These are phyloP conservation scores for Ptychochromis oligacanthus DNA, from an alignment of 2,113 vertebrate genomes.

Conservation along the genomic window DNA sequence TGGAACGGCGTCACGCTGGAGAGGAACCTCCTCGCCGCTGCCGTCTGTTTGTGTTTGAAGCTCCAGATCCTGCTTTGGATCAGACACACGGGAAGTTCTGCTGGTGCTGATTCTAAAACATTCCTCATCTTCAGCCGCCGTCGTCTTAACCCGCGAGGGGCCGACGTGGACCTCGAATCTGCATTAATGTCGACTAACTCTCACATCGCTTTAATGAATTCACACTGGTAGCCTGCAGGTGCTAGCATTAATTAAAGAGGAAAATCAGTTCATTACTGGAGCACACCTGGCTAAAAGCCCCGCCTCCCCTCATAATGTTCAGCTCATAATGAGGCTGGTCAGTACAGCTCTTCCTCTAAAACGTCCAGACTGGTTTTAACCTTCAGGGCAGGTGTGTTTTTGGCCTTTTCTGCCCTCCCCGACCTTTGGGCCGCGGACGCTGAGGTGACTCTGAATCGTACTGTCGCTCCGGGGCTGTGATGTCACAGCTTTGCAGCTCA, in stretches of 20 bases:
- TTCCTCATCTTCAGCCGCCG: neutral
- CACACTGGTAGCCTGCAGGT: neutral
- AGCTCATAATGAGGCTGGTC: no score
- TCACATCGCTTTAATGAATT: neutral
- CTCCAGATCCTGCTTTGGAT: neutral
- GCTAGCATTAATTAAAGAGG: neutral
- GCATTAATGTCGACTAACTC: neutral
- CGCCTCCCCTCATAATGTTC: no score
- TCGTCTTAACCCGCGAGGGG: neutral
- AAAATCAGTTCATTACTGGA: neutral
- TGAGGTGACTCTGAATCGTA: no score
- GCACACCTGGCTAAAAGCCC: neutral
- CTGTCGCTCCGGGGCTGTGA: no score
- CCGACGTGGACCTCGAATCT: neutral
- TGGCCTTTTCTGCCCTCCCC: no score
- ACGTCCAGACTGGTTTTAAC: no score
- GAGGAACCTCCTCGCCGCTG: no score
- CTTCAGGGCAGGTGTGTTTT: no score
- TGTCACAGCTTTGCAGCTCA: no score
- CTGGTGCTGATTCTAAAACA: neutral
- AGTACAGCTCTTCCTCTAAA: no score
- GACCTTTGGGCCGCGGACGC: no score
- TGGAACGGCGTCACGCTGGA: neutral
- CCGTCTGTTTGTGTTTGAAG: neutral
- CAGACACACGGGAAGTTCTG: neutral